Conservation (phyloP, 1,140 invertebrate genomes). For the Pseudomyrmex concolor region DNA sequence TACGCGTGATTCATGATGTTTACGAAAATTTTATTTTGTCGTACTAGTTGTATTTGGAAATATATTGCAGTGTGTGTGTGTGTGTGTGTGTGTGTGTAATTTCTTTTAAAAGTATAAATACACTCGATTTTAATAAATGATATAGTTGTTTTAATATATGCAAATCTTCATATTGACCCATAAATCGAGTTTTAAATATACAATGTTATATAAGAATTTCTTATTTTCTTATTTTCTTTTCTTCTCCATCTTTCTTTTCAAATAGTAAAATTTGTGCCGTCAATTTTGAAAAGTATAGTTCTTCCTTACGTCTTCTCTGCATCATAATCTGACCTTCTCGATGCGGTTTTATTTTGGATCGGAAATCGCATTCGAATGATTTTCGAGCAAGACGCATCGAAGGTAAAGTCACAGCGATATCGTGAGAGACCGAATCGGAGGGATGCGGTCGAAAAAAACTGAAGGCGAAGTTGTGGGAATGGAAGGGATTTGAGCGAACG, state of each 20-base stretch:
- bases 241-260: no score
- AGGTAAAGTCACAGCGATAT: slow-evolving; percentile 25
- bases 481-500: slow-evolving; percentile 11
- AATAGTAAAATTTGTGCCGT: not conserved
- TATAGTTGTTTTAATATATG: not conserved
- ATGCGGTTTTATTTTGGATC: slow-evolving; percentile 61
- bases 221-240: not conserved
- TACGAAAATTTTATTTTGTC: slow-evolving; percentile 20
- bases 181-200: not conserved
- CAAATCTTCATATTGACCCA: not conserved
- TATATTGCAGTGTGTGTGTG: not conserved
- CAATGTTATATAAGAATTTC: not conserved
- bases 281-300: slow-evolving; percentile 8
- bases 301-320: not conserved
- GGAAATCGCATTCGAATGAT: slow-evolving; percentile 81
- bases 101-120: not conserved
- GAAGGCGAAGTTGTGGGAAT: slow-evolving; percentile 23
- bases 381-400: slow-evolving; percentile 66
- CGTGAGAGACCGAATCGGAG: not conserved
- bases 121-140: not conserved
- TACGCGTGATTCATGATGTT: not conserved
- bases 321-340: slow-evolving; percentile 41
- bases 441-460: slow-evolving; percentile 15
- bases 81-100: not conserved
- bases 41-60: not conserved